Evolutionary conservation across 2,113 vertebrate species (phyloP).

Genomic region (Zosterops pallidus): DNA sequence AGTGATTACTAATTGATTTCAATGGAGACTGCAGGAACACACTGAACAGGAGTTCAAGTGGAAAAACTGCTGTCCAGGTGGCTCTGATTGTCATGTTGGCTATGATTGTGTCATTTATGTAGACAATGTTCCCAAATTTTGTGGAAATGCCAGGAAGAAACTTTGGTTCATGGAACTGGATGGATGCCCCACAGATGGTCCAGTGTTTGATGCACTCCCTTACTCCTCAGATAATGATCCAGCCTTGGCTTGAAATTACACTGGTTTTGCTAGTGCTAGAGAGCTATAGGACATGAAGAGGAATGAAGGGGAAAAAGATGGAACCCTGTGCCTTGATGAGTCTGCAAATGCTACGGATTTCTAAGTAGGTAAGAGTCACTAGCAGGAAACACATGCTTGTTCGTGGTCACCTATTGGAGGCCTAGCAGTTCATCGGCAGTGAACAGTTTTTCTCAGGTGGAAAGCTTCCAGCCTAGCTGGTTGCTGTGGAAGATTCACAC

Average conservation of each 20-base stretch:
- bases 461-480: neutral
- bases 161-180: neutral
- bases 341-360: neutral
- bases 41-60: neutral
- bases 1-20: neutral
- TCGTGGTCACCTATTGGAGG: rapidly evolving
- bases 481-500: neutral
- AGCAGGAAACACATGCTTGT: neutral
- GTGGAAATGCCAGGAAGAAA: neutral
- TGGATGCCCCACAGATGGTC: neutral
- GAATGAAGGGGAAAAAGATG: neutral
- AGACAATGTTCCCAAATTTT: neutral
- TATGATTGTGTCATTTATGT: rapidly evolving
- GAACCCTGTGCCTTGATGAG: neutral
- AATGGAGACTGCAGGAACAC: neutral
- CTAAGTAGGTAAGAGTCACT: neutral
- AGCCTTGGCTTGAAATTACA: neutral
- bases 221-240: neutral
- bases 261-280: neutral
- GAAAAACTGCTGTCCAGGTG: neutral
- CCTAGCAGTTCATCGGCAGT: neutral
- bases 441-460: neutral
- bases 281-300: neutral
- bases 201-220: neutral
- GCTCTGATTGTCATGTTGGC: neutral